These are phyloP conservation scores for Etheostoma cragini DNA, from an alignment of 2,113 vertebrate species.

Conservation along the genomic window DNA sequence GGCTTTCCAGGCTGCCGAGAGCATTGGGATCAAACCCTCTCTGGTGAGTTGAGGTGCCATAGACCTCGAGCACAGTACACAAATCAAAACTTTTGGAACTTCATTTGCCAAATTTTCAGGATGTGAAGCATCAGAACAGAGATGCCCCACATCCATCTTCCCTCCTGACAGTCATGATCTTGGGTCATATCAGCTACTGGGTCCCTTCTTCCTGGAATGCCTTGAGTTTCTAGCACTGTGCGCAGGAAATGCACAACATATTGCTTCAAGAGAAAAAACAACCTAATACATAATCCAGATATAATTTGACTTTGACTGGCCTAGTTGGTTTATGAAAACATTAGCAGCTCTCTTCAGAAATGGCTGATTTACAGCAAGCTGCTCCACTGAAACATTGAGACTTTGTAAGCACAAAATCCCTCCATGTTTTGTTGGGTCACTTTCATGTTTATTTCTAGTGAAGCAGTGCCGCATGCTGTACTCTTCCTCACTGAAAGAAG, in stretches of 20 bases:
- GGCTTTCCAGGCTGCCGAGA: constrained; percentile 97
- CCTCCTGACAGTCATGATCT: not conserved
- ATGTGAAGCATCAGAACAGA: constrained; percentile 22
- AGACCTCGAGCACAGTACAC: constrained; percentile 22
- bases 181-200: not conserved
- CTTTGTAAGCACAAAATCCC: not conserved
- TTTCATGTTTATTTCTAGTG: not conserved
- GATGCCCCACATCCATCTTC: not conserved
- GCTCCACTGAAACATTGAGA: constrained; percentile 16
- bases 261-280: constrained; percentile 1
- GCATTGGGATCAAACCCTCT: constrained; percentile 95
- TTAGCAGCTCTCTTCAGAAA: not conserved
- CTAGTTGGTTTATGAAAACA: constrained; percentile 7
- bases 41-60: constrained; percentile 88
- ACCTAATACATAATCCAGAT: not conserved
- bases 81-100: constrained; percentile 21
- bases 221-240: not conserved
- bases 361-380: not conserved
- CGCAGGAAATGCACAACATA: constrained; percentile 4
- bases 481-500: not conserved
- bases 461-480: not conserved
- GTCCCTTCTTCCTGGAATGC: not conserved
- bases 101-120: constrained; percentile 19
- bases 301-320: not conserved
- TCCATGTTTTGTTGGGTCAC: not conserved